Evolutionary conservation across 2,113 vertebrate genomes (phyloP), one percentile per base, ranked within the genome.

Genomic region (Piprites chloris): DNA sequence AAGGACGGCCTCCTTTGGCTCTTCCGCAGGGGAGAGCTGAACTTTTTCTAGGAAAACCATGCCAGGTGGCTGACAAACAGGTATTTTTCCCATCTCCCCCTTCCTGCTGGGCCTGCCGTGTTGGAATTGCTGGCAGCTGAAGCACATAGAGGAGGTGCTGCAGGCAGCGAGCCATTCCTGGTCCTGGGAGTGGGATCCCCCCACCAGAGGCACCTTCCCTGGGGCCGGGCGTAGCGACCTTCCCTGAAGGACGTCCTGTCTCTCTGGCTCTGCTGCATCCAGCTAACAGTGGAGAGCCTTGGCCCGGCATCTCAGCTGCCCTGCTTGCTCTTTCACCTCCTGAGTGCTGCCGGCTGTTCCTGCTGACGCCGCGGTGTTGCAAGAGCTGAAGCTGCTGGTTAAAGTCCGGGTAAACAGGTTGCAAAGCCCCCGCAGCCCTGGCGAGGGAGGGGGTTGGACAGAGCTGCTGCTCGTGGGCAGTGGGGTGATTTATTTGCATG

Each of bases 381-480:
- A 89, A 97, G 90, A 92, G 76, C 90, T 86, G 73, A 65, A 75
- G 88, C 85, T 81, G 79, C 39, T 3, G 96, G 87, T 59, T 94
- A 87, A 97, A 97, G 96, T 96, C 95, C 21, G 41, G 37, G 92
- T 96, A 96, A 95, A 97, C 96, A 97, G 88, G 90, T 75, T 92
- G 83, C 71, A 88, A 66, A 87, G 82, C 80, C 52, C 37, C 65
- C 9, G 62, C 44, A 66, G 67, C 78, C 50, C 66, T 73, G 74
- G 21, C 0, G 4, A 68, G 73, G 58, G 66, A 61, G 39, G 12
- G 16, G 33, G 3, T 50, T 66, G 72, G 50, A 68, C 75, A 65
- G 23, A 90, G 35, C 55, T 66, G 71, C 66, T 32, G 35, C 44
- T 80, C 4, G 0, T 35, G 44, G 33, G 81, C 47, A 73, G 2